A percentile compares a stretch with the other conserved stretches of the same genome.
phyloP scores from a whole-genome alignment of 2,797 vertebrate species.

The Schizopygopsis malacanthus region DNA sequence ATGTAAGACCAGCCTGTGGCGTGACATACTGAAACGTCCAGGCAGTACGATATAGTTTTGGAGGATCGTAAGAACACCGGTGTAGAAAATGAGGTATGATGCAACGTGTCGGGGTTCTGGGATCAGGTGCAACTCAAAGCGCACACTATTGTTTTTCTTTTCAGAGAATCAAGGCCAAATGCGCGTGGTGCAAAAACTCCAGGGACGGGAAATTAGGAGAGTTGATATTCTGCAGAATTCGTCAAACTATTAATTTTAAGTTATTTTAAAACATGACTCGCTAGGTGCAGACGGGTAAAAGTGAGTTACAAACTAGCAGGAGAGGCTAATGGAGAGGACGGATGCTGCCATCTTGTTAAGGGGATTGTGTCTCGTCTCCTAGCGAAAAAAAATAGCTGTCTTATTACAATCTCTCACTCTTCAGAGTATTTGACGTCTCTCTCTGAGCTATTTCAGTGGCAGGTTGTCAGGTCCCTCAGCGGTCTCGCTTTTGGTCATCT shows the following conservation, averaged over 20 bases:
- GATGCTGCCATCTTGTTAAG: not conserved
- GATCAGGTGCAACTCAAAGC: constrained; percentile 11
- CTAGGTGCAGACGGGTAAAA: not conserved
- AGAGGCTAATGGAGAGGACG: not conserved
- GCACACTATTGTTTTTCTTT: not conserved
- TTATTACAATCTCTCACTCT: constrained; percentile 11
- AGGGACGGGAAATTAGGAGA: not conserved
- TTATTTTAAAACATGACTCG: not conserved
- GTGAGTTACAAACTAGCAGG: not conserved
- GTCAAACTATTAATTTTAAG: not conserved
- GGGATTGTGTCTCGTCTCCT: not conserved
- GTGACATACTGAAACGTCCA: constrained; percentile 43
- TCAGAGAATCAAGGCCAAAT: not conserved
- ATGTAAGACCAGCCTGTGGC: constrained; percentile 56
- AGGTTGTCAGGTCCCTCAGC: constrained; percentile 12
- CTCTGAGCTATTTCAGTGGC: constrained; percentile 29
- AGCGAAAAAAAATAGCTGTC: constrained; percentile 22
- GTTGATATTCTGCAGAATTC: not conserved
- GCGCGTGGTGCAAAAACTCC: not conserved
- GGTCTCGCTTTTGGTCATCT: constrained; percentile 16
- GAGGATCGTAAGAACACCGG: not conserved
- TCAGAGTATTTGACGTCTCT: constrained; percentile 19
- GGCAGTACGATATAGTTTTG: not conserved
- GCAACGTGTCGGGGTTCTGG: constrained; percentile 25
- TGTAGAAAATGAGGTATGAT: constrained; percentile 17